A percentile compares a stretch with the other conserved stretches of the same genome.
Evolutionary conservation across 2,888 invertebrate species (phyloP).

Genomic region (Pimpla rufipes): DNA sequence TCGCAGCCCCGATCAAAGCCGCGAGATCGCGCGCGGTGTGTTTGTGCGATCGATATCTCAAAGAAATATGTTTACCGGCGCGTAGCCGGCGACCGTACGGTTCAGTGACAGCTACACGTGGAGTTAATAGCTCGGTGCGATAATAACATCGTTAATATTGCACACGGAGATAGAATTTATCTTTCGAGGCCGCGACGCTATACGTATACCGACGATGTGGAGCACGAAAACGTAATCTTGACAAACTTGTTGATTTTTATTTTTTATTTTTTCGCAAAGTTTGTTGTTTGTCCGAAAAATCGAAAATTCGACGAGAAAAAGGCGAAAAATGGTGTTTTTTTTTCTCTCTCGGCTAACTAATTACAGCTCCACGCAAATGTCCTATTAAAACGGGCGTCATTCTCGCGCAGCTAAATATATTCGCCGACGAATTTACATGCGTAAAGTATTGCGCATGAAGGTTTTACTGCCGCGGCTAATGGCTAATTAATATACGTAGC

Average conservation of each 20-base stretch:
- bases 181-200: background rate
- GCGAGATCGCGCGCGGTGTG: conserved; percentile 50
- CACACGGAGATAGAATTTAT: background rate
- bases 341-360: background rate
- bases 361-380: background rate
- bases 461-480: conserved; percentile 11
- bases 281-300: background rate
- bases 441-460: background rate
- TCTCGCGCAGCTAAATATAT: background rate
- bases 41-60: conserved; percentile 61
- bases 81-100: background rate
- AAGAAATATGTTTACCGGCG: conserved; percentile 54
- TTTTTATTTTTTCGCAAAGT: background rate
- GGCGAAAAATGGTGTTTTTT: background rate
- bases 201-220: background rate
- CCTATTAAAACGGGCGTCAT: background rate
- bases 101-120: background rate
- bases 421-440: background rate
- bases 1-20: conserved; percentile 54
- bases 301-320: background rate
- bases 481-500: conserved; percentile 13
- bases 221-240: background rate
- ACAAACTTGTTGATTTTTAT: background rate
- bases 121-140: conserved; percentile 4
- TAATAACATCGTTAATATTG: conserved; percentile 23